A percentile compares a stretch with the other conserved stretches of the same genome.
These are phyloP conservation scores for Echinometra lucunter DNA, from an alignment of 53 echinoderm and acorn worm genomes.

Conservation along the genomic window DNA sequence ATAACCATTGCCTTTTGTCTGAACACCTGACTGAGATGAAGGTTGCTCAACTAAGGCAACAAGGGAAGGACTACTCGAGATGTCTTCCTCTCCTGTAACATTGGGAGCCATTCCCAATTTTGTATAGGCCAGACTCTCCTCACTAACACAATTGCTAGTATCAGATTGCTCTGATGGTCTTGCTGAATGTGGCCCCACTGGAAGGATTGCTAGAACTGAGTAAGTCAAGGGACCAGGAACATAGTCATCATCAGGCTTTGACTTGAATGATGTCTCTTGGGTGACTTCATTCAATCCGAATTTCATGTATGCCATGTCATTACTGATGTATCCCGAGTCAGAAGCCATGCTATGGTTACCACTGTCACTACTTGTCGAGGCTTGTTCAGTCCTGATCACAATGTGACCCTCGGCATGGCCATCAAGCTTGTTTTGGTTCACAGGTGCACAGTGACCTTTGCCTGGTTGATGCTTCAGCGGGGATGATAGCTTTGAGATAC, in stretches of 20 bases:
- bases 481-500: conserved; percentile 24
- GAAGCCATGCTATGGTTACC: background rate
- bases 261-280: conserved; percentile 39
- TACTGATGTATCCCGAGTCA: conserved; percentile 32
- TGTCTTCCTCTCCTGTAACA: too few species aligned
- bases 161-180: background rate
- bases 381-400: background rate
- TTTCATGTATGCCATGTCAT: conserved; percentile 20
- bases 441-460: background rate
- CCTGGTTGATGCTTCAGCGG: background rate
- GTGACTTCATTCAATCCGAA: background rate
- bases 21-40: background rate
- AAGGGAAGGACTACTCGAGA: background rate
- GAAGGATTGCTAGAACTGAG: conserved; percentile 39
- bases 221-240: conserved; percentile 30
- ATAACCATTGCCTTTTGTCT: conserved; percentile 3
- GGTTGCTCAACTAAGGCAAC: background rate
- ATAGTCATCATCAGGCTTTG: conserved; percentile 22
- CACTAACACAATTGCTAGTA: conserved; percentile 7
- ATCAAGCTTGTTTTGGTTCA: background rate
- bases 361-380: background rate
- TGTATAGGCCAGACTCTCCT: conserved; percentile 42
- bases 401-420: background rate
- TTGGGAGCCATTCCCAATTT: background rate
- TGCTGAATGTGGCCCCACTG: background rate